Base-by-base conservation (phyloP, 2,797 vertebrate species). In the Premnoplex brunnescens region DNA sequence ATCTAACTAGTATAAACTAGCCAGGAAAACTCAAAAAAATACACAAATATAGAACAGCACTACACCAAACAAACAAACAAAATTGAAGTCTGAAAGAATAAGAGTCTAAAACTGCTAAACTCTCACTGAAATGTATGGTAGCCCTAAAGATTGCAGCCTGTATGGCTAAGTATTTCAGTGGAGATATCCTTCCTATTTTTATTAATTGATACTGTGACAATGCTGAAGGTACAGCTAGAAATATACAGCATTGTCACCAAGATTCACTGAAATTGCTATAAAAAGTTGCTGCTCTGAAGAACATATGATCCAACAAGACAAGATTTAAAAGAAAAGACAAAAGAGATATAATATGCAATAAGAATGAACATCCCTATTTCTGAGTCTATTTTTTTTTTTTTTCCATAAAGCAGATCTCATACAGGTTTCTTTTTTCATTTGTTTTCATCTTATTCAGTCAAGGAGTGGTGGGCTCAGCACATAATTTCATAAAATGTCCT, bases 401-500 rank as follows among this genome's bases (percentile, higher is more conserved):
- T 26, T 11, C 14, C 23, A 15, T 72, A 52, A 95, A 82, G 48
- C 66, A 88, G 75, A 79, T 84, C 49, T 87, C 58, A 55, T 16
- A 39, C 49, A 76, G 73, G 54, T 76, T 76, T 83, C 52, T 93
- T 89, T 92, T 92, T 86, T 92, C 80, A 91, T 86, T 95, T 95
- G 75, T 73, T 96, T 86, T 87, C 64, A 85, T 88, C 62, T 90
- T 91, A 77, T 77, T 81, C 62, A 85, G 93, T 59, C 91, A 72
- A 59, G 1, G 68, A 94, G 54, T 89, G 15, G 55, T 82, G 90
- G 77, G 95, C n/a, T 96, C 46, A 92, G 52, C 64, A 95, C 67
- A 68, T n/a, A 93, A 94, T 92, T 86, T 95, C 81, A 93, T 94
- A 95, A 90, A 95, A 95, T 64, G 94, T 95, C 79, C 76, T 95